Conservation (phyloP, 2,797 vertebrate species). For the Antennarius maculatus region DNA sequence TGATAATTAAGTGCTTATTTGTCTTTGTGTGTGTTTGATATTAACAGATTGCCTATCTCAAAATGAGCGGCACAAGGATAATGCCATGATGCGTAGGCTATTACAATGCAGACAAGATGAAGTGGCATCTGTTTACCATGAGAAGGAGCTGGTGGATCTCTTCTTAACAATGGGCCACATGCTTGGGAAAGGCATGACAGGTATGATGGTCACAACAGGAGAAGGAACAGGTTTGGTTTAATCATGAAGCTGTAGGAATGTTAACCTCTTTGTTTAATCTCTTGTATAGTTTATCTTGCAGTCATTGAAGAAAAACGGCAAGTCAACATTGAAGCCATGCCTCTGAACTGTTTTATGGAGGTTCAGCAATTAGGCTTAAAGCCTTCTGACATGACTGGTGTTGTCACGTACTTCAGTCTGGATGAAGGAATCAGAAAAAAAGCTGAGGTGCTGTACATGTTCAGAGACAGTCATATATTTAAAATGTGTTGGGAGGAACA, state of each 20-base stretch:
- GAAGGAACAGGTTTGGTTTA: background rate
- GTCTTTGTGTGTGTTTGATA: constrained; percentile 1
- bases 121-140: constrained; percentile 68
- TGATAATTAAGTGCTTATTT: background rate
- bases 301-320: constrained; percentile 61
- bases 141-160: constrained; percentile 77
- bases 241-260: background rate
- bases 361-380: constrained; percentile 56
- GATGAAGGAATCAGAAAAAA: constrained; percentile 69
- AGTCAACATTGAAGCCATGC: constrained; percentile 69
- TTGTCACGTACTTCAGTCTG: constrained; percentile 81
- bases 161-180: constrained; percentile 84
- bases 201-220: constrained; percentile 63
- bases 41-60: constrained; percentile 76
- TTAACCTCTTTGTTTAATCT: constrained; percentile 4
- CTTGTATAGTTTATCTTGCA: constrained; percentile 69
- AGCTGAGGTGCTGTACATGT: constrained; percentile 66
- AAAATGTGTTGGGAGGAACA: constrained; percentile 82
- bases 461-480: constrained; percentile 85
- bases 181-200: constrained; percentile 79
- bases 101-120: constrained; percentile 77
- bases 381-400: constrained; percentile 34
- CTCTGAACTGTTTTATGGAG: constrained; percentile 72
- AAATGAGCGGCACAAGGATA: constrained; percentile 61
- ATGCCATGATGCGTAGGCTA: constrained; percentile 67